Conservation (phyloP, 2,797 vertebrate species). For the Silurus aristotelis region DNA sequence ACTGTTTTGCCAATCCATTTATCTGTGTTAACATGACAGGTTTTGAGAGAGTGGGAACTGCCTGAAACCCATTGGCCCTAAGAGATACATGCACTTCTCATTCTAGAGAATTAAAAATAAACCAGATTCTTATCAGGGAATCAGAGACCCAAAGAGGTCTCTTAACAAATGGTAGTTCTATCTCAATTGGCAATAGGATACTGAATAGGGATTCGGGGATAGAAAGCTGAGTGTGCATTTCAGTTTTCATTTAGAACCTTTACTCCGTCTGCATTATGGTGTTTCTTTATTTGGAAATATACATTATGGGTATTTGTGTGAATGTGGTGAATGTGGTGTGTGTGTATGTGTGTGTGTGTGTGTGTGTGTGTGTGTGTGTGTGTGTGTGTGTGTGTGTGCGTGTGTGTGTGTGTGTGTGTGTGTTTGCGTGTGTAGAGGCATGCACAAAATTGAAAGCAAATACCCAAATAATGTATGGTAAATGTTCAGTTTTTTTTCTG, state of each 20-base stretch:
- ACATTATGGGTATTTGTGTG: no score
- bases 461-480: background rate
- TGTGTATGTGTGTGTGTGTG: no score
- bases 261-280: background rate
- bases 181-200: slow-evolving; percentile 42
- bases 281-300: slow-evolving; percentile 13
- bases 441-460: background rate
- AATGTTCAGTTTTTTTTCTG: background rate
- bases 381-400: background rate
- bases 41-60: slow-evolving; percentile 7
- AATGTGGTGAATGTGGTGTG: no score
- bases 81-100: slow-evolving; percentile 24
- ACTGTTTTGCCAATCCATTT: background rate
- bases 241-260: slow-evolving; percentile 27
- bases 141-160: slow-evolving; percentile 49
- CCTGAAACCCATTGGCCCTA: slow-evolving; percentile 3
- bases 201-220: slow-evolving; percentile 33
- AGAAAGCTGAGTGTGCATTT: slow-evolving; percentile 15
- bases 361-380: background rate
- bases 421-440: background rate
- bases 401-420: no score
- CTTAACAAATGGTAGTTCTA: slow-evolving; percentile 51
- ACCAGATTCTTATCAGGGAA: slow-evolving; percentile 45
- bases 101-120: slow-evolving; percentile 43
- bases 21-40: slow-evolving; percentile 6